phyloP scores from a whole-genome alignment of 2,113 vertebrate species.

The Procavia capensis region DNA sequence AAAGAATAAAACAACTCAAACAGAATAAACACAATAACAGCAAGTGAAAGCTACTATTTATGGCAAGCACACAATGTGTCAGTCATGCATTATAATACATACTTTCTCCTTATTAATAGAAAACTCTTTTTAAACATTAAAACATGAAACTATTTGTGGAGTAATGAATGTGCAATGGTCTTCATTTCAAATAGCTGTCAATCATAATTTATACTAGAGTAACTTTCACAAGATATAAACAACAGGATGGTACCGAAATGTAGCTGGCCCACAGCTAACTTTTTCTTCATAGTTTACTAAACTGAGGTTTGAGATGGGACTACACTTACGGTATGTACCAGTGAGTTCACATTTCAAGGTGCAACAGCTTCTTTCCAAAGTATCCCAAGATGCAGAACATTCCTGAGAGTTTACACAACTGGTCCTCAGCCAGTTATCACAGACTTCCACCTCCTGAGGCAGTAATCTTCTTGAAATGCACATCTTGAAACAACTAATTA shows the following conservation, averaged over 20 bases:
- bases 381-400: conserved; percentile 37
- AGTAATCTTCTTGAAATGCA: conserved; percentile 58
- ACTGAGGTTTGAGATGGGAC: conserved; percentile 55
- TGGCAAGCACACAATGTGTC: not conserved
- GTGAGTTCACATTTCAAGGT: conserved; percentile 49
- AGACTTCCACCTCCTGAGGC: not conserved
- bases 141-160: not conserved
- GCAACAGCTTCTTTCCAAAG: not conserved
- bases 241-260: not conserved
- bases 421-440: not conserved
- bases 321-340: not conserved
- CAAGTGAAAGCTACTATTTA: not conserved
- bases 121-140: not conserved
- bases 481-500: conserved; percentile 62
- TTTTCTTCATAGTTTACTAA: conserved; percentile 44
- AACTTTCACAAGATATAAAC: not conserved
- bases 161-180: not conserved
- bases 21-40: not conserved
- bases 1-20: not conserved
- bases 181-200: not conserved
- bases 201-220: not conserved
- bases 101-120: not conserved
- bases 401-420: conserved; percentile 35
- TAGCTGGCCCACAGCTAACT: not conserved
- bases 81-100: not conserved